These are phyloP conservation scores for Lithophane leautieri DNA, from an alignment of 2,888 invertebrate species.

Conservation along the genomic window DNA sequence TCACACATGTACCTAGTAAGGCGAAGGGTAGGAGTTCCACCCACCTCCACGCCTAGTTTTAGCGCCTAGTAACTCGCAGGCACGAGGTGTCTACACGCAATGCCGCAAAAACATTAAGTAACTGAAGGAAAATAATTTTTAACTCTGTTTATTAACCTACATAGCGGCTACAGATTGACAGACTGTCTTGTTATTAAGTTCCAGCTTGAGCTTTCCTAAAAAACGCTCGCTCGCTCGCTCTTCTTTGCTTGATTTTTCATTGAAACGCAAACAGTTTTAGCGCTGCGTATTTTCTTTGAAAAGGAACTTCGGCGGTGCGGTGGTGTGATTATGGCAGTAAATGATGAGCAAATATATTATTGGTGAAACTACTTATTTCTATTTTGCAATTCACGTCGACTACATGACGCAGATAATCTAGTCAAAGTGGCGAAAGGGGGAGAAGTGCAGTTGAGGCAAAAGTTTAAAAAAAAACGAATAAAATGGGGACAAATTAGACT, in stretches of 20 bases:
- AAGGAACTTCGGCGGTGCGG: neutral
- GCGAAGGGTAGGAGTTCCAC: constrained; percentile 74
- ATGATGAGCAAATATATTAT: neutral
- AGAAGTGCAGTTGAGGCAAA: neutral
- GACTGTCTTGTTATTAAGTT: constrained; percentile 32
- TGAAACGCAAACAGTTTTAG: constrained; percentile 16
- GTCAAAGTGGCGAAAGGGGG: too few relatives aligned
- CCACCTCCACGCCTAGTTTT: constrained; percentile 85
- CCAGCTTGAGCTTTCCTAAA: constrained; percentile 7
- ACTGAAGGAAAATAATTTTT: constrained; percentile 71
- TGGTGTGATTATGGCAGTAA: neutral
- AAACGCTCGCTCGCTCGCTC: constrained; percentile 16
- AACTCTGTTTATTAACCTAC: constrained; percentile 69
- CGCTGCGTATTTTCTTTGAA: constrained; percentile 6
- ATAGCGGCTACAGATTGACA: constrained; percentile 43
- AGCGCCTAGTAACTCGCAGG: constrained; percentile 83
- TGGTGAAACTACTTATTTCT: neutral
- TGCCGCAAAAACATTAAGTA: constrained; percentile 82
- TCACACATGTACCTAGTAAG: constrained; percentile 82
- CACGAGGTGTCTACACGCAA: constrained; percentile 86
- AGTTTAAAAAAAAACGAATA: neutral
- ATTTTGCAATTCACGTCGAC: neutral
- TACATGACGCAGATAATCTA: neutral
- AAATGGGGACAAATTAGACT: neutral
- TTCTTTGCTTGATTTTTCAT: constrained; percentile 29